These are phyloP conservation scores for Daubentonia madagascariensis DNA, from an alignment of 2,113 vertebrate genomes.

Conservation along the genomic window DNA sequence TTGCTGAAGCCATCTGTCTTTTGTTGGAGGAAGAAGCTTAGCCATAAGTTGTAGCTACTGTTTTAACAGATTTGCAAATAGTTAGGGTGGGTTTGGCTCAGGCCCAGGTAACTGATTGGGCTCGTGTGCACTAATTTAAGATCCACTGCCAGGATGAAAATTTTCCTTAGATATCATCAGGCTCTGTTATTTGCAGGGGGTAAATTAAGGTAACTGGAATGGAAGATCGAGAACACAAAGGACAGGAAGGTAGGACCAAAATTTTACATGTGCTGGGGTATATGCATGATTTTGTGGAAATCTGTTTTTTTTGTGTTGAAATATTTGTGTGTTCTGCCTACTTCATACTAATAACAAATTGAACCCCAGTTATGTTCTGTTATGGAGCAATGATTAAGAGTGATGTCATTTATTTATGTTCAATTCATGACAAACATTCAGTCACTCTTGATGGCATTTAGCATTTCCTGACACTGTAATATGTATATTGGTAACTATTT, in stretches of 20 bases:
- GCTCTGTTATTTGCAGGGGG: background rate
- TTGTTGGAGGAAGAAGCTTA: background rate
- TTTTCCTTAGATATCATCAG: background rate
- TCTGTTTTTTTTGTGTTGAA: background rate
- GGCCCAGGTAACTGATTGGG: background rate
- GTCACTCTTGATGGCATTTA: background rate
- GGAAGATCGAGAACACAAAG: background rate
- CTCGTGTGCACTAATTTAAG: constrained; percentile 17
- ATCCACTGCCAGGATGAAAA: background rate
- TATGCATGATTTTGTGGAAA: background rate
- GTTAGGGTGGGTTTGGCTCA: background rate
- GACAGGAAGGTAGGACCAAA: background rate
- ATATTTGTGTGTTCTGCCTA: background rate
- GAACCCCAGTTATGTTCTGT: background rate
- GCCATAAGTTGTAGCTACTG: background rate
- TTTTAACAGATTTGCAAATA: constrained; percentile 44
- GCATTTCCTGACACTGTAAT: background rate
- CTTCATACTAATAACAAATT: background rate
- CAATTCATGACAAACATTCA: background rate
- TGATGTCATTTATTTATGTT: background rate
- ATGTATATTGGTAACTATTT: background rate
- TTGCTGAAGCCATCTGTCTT: constrained; percentile 5
- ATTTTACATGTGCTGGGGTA: background rate
- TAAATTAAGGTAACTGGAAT: constrained; percentile 37
- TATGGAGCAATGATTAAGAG: background rate